phyloP scores from a whole-genome alignment of 2,797 vertebrate species.

The Nannoperca obscura region DNA sequence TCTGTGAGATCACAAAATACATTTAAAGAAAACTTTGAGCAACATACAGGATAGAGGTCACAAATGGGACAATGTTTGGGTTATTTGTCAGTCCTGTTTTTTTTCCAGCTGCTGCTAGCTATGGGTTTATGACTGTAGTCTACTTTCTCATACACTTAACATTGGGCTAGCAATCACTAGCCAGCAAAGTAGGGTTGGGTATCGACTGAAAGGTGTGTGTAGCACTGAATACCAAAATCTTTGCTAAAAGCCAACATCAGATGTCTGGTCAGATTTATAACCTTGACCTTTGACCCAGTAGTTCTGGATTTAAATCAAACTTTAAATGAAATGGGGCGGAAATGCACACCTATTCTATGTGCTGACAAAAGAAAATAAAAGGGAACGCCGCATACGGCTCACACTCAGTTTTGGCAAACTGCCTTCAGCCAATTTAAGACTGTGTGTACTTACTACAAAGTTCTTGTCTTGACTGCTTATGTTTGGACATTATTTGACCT shows the following conservation, averaged over 20 bases:
- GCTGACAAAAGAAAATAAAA: background rate
- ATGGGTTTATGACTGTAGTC: background rate
- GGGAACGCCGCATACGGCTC: background rate
- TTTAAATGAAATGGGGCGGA: background rate
- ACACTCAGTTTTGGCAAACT: background rate
- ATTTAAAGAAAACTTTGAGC: background rate
- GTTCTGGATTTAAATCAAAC: background rate
- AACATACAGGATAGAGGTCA: background rate
- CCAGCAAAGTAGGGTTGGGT: background rate
- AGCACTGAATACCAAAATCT: constrained; percentile 6
- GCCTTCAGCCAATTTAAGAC: background rate
- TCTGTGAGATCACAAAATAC: background rate
- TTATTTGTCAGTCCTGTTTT: no score
- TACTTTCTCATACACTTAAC: background rate
- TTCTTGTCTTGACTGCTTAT: background rate
- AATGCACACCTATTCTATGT: background rate
- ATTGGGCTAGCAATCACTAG: background rate
- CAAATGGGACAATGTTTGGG: background rate
- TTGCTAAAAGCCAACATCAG: background rate
- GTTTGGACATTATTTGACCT: constrained; percentile 1
- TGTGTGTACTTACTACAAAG: background rate
- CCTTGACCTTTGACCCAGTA: background rate
- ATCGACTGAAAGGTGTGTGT: background rate
- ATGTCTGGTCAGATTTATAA: background rate
- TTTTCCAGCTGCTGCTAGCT: background rate